phyloP scores from a whole-genome alignment of 2,888 invertebrate species.

The Malachius bipustulatus region DNA sequence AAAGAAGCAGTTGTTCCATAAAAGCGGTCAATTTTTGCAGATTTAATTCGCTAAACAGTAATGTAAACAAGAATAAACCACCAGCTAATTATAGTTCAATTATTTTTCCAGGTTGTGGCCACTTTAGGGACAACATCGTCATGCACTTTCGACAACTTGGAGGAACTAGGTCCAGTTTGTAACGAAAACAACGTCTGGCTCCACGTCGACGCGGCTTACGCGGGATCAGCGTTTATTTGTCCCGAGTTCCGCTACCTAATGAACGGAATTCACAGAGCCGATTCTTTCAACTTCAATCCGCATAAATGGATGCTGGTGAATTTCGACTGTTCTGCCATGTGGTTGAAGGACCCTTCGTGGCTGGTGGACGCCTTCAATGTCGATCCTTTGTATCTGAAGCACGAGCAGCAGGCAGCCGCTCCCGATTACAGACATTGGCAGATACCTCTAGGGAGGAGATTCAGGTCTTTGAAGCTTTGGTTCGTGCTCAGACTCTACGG shows the following conservation, averaged over 20 bases:
- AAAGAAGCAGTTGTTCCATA: too few species aligned
- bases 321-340: constrained; percentile 98
- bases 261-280: constrained; percentile 78
- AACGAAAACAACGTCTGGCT: constrained; percentile 66
- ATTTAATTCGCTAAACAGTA: too few species aligned
- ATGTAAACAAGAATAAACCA: too few species aligned
- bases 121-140: constrained; percentile 95
- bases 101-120: constrained; percentile 61
- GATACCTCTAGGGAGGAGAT: constrained; percentile 86
- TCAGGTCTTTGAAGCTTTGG: constrained; percentile 89
- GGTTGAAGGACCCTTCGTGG: constrained; percentile 82
- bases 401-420: constrained; percentile 79
- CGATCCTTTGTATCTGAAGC: constrained; percentile 92
- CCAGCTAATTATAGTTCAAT: too few species aligned
- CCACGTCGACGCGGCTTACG: constrained; percentile 96
- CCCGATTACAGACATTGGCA: constrained; percentile 98
- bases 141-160: constrained; percentile 83
- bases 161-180: constrained; percentile 86
- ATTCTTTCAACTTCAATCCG: constrained; percentile 97
- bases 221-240: constrained; percentile 92
- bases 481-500: constrained; percentile 88
- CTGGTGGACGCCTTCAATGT: constrained; percentile 94
- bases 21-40: too few species aligned
- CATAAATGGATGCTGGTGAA: constrained; percentile 99
- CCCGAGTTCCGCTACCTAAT: constrained; percentile 89